Evolutionary conservation across 1,140 invertebrate genomes (phyloP).

Genomic region (Octopus bimaculoides): DNA sequence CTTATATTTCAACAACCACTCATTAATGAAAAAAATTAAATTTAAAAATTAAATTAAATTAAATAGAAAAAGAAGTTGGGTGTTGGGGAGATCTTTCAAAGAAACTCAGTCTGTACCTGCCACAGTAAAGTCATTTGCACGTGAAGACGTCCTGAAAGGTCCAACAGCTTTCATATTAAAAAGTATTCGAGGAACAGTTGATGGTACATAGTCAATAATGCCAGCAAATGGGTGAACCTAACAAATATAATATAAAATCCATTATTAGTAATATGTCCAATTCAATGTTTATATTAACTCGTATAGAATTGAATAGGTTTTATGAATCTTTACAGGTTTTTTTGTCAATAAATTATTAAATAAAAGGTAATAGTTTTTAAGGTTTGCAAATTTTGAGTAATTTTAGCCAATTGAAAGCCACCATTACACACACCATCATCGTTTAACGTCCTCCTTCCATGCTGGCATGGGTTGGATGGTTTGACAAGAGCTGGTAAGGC

Average conservation of each 20-base stretch:
- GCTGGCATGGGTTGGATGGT: no score
- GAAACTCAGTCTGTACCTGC: conserved; percentile 31
- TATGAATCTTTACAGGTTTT: no score
- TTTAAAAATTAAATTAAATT: neutral
- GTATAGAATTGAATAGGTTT: no score
- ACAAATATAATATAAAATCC: conserved; percentile 13
- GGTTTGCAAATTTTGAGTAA: no score
- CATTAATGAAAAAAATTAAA: neutral
- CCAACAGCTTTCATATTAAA: conserved; percentile 55
- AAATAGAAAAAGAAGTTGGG: neutral
- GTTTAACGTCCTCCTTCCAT: no score
- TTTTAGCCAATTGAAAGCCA: no score
- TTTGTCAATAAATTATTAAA: no score
- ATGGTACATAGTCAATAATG: conserved; percentile 51
- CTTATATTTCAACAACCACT: neutral
- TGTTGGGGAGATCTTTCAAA: neutral
- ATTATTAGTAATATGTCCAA: neutral
- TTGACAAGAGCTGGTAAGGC: no score
- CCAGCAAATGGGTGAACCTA: conserved; percentile 59
- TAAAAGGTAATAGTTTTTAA: no score
- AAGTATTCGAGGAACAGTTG: conserved; percentile 49
- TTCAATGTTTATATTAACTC: neutral
- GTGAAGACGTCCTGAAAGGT: conserved; percentile 45
- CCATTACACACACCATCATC: no score
- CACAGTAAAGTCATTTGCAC: conserved; percentile 47